A percentile compares a stretch with the other conserved stretches of the same genome.
phyloP scores from a whole-genome alignment of 2,797 vertebrate genomes.

The Onychomys arenicola region DNA sequence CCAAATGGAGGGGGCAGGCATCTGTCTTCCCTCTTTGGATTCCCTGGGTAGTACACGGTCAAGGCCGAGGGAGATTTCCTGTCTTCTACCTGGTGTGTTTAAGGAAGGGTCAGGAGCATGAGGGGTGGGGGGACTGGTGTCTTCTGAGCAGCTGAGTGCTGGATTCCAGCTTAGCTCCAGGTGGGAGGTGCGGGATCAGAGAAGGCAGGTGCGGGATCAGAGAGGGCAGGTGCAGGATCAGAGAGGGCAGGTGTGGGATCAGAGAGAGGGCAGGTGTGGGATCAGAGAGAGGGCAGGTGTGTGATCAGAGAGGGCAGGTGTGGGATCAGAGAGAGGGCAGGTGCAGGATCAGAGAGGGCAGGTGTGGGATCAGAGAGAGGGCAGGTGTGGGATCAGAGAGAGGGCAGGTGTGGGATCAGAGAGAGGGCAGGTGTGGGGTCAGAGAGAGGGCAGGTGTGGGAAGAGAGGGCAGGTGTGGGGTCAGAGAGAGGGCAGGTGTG shows the following conservation, averaged over 20 bases:
- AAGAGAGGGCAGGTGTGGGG: too few species aligned
- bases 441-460: too few species aligned
- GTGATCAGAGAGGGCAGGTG: too few species aligned
- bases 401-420: too few species aligned
- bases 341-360: too few species aligned
- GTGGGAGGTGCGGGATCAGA: not conserved
- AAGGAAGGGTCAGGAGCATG: not conserved
- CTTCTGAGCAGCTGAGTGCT: not conserved
- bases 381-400: not conserved
- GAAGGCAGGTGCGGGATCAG: not conserved
- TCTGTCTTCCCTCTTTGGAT: fast-evolving
- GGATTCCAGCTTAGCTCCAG: not conserved
- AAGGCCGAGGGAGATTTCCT: fast-evolving
- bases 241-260: too few species aligned
- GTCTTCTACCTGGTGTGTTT: not conserved
- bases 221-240: too few species aligned
- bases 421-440: too few species aligned
- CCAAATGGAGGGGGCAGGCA: fast-evolving
- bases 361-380: not conserved
- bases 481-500: too few species aligned
- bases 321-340: too few species aligned
- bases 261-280: too few species aligned
- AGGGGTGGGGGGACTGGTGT: not conserved
- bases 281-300: too few species aligned
- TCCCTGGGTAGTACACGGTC: not conserved